Evolutionary conservation across 2,888 invertebrate species (phyloP).

Genomic region (Drosophila maculinotata): DNA sequence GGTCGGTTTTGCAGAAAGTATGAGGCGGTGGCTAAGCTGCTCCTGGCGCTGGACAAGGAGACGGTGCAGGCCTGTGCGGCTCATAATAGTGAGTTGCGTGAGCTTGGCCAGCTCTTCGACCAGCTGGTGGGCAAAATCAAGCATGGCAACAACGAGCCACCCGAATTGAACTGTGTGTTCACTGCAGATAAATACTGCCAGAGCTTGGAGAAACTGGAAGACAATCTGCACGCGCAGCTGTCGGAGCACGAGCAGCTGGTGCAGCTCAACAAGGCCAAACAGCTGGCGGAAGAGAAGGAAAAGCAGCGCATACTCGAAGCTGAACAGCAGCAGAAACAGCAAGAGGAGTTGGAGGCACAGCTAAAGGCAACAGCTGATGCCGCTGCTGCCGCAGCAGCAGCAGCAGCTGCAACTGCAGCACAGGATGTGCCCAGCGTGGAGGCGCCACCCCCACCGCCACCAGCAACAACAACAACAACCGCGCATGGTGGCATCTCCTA

Average conservation of each 20-base stretch:
- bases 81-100: conserved; percentile 84
- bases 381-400: conserved; percentile 33
- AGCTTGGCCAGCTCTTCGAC: conserved; percentile 77
- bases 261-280: conserved; percentile 50
- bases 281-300: conserved; percentile 48
- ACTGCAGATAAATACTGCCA: conserved; percentile 86
- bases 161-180: conserved; percentile 85
- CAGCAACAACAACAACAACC: conserved; percentile 32
- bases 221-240: conserved; percentile 81
- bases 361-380: conserved; percentile 34
- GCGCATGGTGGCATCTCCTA: conserved; percentile 26
- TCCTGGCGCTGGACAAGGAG: conserved; percentile 85
- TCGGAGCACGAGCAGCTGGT: conserved; percentile 83
- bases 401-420: conserved; percentile 6
- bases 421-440: conserved; percentile 30
- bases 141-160: conserved; percentile 85
- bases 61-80: conserved; percentile 77
- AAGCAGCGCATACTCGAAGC: conserved; percentile 40
- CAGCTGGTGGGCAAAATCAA: conserved; percentile 75
- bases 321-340: conserved; percentile 41
- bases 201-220: conserved; percentile 85
- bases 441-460: not conserved
- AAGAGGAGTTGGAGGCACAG: conserved; percentile 30
- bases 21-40: conserved; percentile 86
- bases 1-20: conserved; percentile 87